Base-by-base conservation (phyloP, 2,888 invertebrate genomes). In the Sphecodes monilicornis region DNA sequence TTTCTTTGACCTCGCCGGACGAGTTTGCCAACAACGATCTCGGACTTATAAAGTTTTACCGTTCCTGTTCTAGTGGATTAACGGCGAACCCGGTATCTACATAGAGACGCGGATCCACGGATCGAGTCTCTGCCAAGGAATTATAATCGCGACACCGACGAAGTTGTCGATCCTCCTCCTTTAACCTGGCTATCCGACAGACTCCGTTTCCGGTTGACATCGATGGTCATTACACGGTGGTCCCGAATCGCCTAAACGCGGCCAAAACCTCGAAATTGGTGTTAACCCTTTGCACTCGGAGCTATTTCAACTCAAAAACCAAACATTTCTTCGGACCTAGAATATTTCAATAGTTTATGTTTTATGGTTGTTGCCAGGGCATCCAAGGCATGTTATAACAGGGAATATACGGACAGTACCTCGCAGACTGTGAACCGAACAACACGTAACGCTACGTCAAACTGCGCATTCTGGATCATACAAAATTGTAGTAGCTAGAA, bases 41-140 rank as follows among this genome's bases (percentile, higher is more conserved):
- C 60, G 54, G 68, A 60, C 76, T 80, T 46, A 46, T 43, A 60
- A 74, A 74, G 74, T 74, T 74, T 60, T 60, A 43, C 74, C 74
- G 60, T 43, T 39, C 13, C 41, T 29, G 74, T 60, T 60, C 60
- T 29, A 60, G 22, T 29, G 43, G 74, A 74, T 69, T 57, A 36
- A 46, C 46, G 22, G 36, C 46, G 60, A 60, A 16, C 60, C 26
- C 36, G 46, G 26, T 6, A 26, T 29, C 26, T 29, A 29, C 29
- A 10, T 46, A 22, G 29, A 46, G 16, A 0, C 76, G 54, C 6
- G 76, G 39, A 26, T 39, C 39, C 76, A 16, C 18, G 36, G 73
- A 18, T 26, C 54, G 50, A 57, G 36, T 13, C 43, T 43, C 32
- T 41, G 54, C 22, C 76, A 69, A 41, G 54, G 70, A 77, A 77